These are phyloP conservation scores for Ranitomeya imitator DNA, from an alignment of 2,113 vertebrate species.

Conservation along the genomic window DNA sequence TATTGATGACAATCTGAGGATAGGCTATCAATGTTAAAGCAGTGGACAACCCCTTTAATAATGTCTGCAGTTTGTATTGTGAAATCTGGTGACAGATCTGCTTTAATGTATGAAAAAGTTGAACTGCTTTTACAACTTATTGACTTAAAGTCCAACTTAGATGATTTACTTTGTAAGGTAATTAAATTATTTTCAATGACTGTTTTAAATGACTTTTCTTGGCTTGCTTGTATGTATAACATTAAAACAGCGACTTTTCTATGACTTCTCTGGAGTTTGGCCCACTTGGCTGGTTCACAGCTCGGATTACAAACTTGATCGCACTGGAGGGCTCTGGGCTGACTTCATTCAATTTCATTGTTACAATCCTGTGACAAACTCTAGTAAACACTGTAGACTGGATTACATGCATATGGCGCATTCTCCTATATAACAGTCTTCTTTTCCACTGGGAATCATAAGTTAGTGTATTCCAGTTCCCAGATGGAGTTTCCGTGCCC, in stretches of 20 bases:
- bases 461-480: constrained; percentile 33
- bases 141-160: constrained; percentile 47
- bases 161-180: constrained; percentile 48
- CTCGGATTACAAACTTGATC: constrained; percentile 50
- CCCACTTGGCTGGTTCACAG: constrained; percentile 49
- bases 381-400: constrained; percentile 45
- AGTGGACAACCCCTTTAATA: too few species aligned
- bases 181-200: constrained; percentile 55
- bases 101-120: constrained; percentile 3
- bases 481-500: constrained; percentile 23
- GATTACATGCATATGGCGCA: constrained; percentile 52
- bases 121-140: constrained; percentile 43
- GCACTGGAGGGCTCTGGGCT: constrained; percentile 36
- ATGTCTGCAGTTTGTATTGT: too few species aligned
- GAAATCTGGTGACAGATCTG: too few species aligned
- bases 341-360: constrained; percentile 52
- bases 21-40: too few species aligned
- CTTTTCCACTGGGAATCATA: constrained; percentile 5
- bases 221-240: constrained; percentile 38
- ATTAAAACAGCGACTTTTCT: constrained; percentile 49
- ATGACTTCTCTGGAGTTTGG: constrained; percentile 50
- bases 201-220: constrained; percentile 50
- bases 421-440: constrained; percentile 30
- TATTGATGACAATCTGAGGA: too few species aligned
- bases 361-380: constrained; percentile 51